A percentile compares a stretch with the other conserved stretches of the same genome.
These are phyloP conservation scores for Empidonax traillii DNA, from an alignment of 2,113 vertebrate genomes.

Conservation along the genomic window DNA sequence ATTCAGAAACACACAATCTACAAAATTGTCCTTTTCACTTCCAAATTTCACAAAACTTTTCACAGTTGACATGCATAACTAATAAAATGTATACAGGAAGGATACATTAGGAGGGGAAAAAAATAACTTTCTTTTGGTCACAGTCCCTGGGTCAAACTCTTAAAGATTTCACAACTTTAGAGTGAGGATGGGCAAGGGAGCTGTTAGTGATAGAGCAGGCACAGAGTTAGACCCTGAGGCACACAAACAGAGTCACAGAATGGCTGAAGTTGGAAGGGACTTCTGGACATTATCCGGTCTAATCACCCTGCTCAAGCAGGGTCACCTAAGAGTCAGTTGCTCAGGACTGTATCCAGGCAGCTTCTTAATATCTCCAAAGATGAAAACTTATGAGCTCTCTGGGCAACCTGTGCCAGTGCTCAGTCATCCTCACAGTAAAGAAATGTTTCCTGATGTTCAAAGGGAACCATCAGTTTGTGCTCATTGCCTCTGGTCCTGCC, in stretches of 20 bases:
- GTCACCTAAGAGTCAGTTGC: not conserved
- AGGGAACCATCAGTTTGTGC: not conserved
- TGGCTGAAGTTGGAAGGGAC: not conserved
- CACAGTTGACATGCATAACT: not conserved
- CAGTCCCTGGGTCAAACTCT: not conserved
- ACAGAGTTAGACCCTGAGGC: not conserved
- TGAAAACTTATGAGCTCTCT: not conserved
- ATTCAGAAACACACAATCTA: not conserved
- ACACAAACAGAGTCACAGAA: not conserved
- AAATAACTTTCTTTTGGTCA: not conserved
- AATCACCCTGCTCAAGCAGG: not conserved
- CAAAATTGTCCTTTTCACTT: not conserved
- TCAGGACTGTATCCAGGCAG: fast-evolving
- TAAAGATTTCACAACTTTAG: not conserved
- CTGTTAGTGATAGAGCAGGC: not conserved
- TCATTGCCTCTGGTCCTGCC: not conserved
- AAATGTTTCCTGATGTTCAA: not conserved
- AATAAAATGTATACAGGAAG: not conserved
- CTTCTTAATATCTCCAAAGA: not conserved
- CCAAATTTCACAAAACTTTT: not conserved
- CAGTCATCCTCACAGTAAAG: not conserved
- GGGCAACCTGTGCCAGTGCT: not conserved
- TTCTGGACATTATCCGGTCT: not conserved
- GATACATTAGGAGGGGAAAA: fast-evolving
- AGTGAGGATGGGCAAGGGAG: not conserved